These are phyloP conservation scores for Bombus confusus DNA, from an alignment of 1,140 invertebrate species.

Conservation along the genomic window DNA sequence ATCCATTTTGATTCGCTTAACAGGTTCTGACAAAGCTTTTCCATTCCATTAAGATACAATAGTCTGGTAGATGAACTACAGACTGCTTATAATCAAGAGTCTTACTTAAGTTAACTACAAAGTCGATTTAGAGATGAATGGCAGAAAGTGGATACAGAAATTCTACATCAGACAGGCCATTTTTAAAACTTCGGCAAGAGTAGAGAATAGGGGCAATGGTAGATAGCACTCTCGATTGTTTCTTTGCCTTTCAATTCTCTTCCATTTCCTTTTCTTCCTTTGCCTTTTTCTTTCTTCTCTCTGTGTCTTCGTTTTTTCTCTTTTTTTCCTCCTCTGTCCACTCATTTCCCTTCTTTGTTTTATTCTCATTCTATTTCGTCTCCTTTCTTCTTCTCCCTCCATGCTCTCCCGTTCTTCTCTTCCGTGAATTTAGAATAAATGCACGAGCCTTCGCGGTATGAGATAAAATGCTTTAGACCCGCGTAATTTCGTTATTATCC, in stretches of 20 bases:
- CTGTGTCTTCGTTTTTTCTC: neutral
- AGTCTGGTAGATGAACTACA: neutral
- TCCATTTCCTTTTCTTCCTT: neutral
- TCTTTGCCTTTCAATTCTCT: neutral
- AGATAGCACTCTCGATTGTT: no score
- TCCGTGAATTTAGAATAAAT: neutral
- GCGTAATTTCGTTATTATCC: conserved; percentile 35
- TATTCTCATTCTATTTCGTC: neutral
- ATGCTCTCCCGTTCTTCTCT: neutral
- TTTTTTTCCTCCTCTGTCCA: neutral
- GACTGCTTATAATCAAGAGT: neutral
- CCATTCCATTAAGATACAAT: no score
- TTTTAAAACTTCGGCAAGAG: no score
- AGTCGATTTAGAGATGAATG: neutral
- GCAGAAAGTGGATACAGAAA: neutral
- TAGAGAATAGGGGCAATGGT: no score
- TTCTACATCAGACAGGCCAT: neutral
- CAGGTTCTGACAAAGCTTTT: no score
- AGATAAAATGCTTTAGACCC: neutral
- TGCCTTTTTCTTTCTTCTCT: neutral
- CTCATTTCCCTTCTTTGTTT: neutral
- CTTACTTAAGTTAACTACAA: neutral
- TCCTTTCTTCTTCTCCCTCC: no score
- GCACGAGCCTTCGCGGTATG: no score
- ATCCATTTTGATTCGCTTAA: neutral